Conservation (phyloP, 1,140 invertebrate genomes). For the Drosophila kurseongensis region DNA sequence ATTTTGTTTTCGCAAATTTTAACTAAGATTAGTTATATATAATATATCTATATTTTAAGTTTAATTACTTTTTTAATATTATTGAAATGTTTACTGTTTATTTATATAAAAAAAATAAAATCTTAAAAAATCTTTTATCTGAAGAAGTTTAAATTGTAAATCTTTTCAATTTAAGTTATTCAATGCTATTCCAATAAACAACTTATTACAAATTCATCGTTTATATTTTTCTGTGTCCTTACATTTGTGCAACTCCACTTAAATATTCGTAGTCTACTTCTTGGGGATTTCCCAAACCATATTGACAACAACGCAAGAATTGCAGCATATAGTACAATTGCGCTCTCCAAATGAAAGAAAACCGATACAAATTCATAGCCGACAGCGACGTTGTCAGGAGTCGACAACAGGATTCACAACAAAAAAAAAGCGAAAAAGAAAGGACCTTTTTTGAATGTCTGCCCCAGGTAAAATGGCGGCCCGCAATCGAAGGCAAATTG, state of each 20-base stretch:
- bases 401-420: conserved; percentile 44
- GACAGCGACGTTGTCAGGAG: conserved; percentile 33
- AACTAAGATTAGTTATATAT: no score
- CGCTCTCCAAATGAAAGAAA: conserved; percentile 28
- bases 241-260: neutral
- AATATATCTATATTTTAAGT: no score
- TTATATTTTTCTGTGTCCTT: neutral
- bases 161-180: no score
- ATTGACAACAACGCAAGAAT: conserved; percentile 14
- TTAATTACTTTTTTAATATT: no score
- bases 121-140: no score
- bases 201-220: no score
- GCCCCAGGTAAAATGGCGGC: conserved; percentile 47
- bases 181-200: no score
- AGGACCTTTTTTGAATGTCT: conserved; percentile 42
- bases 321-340: conserved; percentile 12
- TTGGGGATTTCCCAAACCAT: conserved; percentile 6
- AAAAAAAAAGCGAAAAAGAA: conserved; percentile 26
- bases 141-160: no score
- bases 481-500: conserved; percentile 50
- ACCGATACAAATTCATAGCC: conserved; percentile 30
- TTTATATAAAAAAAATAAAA: no score
- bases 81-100: no score
- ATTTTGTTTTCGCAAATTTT: no score
- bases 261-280: conserved; percentile 30